These are phyloP conservation scores for Cephus spinipes DNA, from an alignment of 2,888 invertebrate genomes.

Conservation along the genomic window DNA sequence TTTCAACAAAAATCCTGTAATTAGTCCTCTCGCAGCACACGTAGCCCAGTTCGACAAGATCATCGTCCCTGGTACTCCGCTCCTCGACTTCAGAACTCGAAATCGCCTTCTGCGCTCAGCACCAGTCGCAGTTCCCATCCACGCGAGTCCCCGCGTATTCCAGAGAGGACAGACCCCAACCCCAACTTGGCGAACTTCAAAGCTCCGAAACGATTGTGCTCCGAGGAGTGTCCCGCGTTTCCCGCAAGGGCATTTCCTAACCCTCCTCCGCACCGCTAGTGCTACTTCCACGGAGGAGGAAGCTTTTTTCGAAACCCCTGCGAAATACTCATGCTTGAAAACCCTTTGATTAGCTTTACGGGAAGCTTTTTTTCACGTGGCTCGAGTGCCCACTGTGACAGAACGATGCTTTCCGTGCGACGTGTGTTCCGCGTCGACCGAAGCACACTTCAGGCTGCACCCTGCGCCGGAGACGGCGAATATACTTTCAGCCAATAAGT, in stretches of 20 bases:
- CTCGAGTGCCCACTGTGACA: background rate
- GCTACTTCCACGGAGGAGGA: background rate
- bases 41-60: conserved; percentile 34
- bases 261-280: conserved; percentile 25
- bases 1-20: conserved; percentile 33
- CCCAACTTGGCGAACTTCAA: conserved; percentile 49
- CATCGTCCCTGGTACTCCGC: conserved; percentile 25
- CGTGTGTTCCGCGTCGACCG: background rate
- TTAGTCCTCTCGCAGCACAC: conserved; percentile 41
- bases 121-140: too few species aligned
- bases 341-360: conserved; percentile 55
- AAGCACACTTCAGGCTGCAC: background rate
- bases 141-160: too few species aligned
- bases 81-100: background rate
- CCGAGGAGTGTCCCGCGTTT: conserved; percentile 39
- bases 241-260: conserved; percentile 40
- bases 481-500: background rate
- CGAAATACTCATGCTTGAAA: conserved; percentile 13
- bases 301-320: background rate
- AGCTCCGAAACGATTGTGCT: conserved; percentile 57
- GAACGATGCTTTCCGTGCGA: background rate
- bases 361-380: background rate
- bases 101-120: too few species aligned
- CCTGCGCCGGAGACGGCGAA: too few species aligned
- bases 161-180: conserved; percentile 12